Conservation (phyloP, 2,797 vertebrate genomes). For the Pangasius krempfi region DNA sequence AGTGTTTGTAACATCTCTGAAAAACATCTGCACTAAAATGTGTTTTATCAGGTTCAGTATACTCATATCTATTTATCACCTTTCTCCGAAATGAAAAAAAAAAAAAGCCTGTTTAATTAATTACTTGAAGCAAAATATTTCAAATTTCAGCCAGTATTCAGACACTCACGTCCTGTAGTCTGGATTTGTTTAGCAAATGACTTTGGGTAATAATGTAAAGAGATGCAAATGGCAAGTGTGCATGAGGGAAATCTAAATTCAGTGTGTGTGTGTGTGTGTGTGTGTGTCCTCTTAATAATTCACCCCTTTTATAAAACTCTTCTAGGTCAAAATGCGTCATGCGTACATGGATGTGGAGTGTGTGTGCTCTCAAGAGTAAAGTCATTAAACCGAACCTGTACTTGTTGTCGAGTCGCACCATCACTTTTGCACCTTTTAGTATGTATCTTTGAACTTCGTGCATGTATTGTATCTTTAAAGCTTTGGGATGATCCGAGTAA, state of each 20-base stretch:
- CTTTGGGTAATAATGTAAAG: neutral
- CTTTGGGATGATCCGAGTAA: no score
- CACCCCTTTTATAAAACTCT: neutral
- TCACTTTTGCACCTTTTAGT: neutral
- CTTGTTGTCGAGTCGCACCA: neutral
- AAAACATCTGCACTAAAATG: neutral
- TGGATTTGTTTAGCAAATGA: constrained; percentile 43
- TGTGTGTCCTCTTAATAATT: neutral
- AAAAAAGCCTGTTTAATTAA: neutral
- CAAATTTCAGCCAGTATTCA: neutral
- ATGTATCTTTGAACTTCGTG: neutral
- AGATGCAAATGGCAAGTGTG: constrained; percentile 15
- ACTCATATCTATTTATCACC: neutral
- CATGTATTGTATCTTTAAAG: neutral
- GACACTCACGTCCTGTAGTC: neutral
- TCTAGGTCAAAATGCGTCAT: neutral
- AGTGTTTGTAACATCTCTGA: no score
- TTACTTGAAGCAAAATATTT: neutral
- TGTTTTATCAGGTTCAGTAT: no score
- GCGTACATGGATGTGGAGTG: neutral
- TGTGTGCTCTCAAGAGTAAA: neutral
- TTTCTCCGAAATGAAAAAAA: neutral
- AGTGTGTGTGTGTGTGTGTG: neutral
- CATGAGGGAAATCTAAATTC: neutral
- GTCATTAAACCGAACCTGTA: neutral